These are phyloP conservation scores for Dryas iulia DNA, from an alignment of 1,140 invertebrate genomes.

Conservation along the genomic window DNA sequence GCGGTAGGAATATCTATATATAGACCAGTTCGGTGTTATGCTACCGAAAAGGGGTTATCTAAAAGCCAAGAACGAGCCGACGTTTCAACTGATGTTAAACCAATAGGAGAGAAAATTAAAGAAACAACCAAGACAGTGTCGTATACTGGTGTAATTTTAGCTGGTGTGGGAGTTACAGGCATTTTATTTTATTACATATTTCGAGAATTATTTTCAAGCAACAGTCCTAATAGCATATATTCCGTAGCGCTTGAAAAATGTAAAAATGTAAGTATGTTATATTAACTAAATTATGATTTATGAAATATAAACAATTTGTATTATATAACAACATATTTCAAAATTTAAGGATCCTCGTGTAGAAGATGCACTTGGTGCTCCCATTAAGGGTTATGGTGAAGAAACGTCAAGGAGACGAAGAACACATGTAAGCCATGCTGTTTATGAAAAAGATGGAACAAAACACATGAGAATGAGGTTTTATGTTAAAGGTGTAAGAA, in stretches of 20 bases:
- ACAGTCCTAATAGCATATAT: conserved; percentile 93
- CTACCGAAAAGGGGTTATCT: conserved; percentile 57
- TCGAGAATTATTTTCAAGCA: conserved; percentile 91
- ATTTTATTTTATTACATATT: conserved; percentile 91
- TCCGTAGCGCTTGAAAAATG: conserved; percentile 88
- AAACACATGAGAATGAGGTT: conserved; percentile 89
- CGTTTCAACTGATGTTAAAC: conserved; percentile 83
- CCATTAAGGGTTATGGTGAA: conserved; percentile 94
- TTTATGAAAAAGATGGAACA: conserved; percentile 78
- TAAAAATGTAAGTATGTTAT: conserved; percentile 72
- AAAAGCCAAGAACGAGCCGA: conserved; percentile 61
- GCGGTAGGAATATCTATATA: conserved; percentile 41
- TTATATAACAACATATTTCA: neutral
- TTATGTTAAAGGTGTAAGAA: conserved; percentile 90
- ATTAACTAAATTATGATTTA: too few species aligned
- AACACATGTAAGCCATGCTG: conserved; percentile 85
- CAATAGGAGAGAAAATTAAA: conserved; percentile 88
- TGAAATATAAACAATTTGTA: too few species aligned
- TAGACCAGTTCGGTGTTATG: conserved; percentile 47
- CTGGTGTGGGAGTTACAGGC: conserved; percentile 88
- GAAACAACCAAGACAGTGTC: conserved; percentile 92
- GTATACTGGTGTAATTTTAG: conserved; percentile 89
- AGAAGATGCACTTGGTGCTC: conserved; percentile 88
- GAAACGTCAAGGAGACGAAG: conserved; percentile 88
- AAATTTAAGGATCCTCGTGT: conserved; percentile 83